A percentile compares a stretch with the other conserved stretches of the same genome.
Evolutionary conservation across 2,113 vertebrate species (phyloP).

Genomic region (Candoia aspera): DNA sequence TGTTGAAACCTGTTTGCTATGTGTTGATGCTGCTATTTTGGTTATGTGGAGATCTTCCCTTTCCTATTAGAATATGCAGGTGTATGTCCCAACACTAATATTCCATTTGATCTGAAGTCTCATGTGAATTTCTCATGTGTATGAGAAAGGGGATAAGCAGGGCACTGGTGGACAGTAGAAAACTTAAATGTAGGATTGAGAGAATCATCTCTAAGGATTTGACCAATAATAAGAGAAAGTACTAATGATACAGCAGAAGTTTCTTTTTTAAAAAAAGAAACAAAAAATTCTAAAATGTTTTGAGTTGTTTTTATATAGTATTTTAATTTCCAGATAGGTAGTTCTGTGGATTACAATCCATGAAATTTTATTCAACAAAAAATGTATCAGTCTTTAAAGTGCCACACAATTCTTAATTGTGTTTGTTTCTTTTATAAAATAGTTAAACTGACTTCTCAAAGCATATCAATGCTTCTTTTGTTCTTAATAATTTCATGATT

Average conservation of each 20-base stretch:
- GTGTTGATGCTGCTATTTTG: not conserved
- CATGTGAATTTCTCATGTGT: not conserved
- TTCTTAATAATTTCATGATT: not conserved
- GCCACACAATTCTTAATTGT: not conserved
- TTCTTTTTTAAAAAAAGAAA: not conserved
- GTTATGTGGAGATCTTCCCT: not conserved
- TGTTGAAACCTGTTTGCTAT: not conserved
- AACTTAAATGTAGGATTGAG: not conserved
- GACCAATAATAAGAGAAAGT: not conserved
- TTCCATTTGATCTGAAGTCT: not conserved
- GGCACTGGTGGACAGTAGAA: not conserved
- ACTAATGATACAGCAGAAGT: not conserved
- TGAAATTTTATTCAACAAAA: not conserved
- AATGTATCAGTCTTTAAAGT: not conserved
- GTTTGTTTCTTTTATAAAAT: not conserved
- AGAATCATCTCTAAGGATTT: not conserved
- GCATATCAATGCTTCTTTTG: not conserved
- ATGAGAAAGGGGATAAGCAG: not conserved
- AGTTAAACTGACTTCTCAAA: not conserved
- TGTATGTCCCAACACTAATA: not conserved
- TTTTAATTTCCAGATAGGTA: not conserved
- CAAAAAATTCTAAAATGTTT: not conserved
- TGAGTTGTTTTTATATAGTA: not conserved
- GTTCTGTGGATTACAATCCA: not conserved
- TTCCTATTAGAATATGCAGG: not conserved